Conservation (phyloP, 2,888 invertebrate genomes). For the Yponomeuta malinellus region DNA sequence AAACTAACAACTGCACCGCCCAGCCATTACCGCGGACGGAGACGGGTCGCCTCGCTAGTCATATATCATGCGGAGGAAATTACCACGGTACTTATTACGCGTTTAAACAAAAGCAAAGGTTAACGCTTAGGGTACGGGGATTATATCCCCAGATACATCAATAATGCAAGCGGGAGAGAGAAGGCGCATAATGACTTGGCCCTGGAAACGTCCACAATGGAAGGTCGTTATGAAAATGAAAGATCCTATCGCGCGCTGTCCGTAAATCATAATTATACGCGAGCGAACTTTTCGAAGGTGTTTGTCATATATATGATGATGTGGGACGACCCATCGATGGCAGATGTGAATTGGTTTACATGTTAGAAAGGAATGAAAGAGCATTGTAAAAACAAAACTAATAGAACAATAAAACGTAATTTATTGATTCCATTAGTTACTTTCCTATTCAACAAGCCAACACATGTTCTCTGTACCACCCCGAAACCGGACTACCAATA, state of each 20-base stretch:
- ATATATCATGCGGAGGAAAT: conserved; percentile 34
- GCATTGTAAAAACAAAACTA: not conserved
- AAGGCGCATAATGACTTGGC: conserved; percentile 13
- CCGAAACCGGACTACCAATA: conserved; percentile 20
- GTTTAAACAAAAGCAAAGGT: conserved; percentile 43
- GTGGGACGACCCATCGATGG: not conserved
- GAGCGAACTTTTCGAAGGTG: conserved; percentile 9
- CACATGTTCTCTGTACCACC: conserved; percentile 24
- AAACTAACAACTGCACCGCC: conserved; percentile 30
- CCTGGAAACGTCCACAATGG: conserved; percentile 17
- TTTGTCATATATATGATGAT: conserved; percentile 3
- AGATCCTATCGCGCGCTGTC: conserved; percentile 16
- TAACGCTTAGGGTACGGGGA: conserved; percentile 24
- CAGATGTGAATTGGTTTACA: not conserved
- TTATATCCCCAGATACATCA: conserved; percentile 15
- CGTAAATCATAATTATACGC: conserved; percentile 15
- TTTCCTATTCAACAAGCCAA: not conserved
- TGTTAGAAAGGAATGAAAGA: not conserved
- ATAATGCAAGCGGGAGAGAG: conserved; percentile 14
- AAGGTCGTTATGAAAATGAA: conserved; percentile 19
- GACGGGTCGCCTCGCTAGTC: conserved; percentile 32
- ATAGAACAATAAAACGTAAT: conserved; percentile 15
- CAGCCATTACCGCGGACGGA: conserved; percentile 37
- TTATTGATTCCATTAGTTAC: conserved; percentile 12
- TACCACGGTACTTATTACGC: conserved; percentile 42